phyloP scores from a whole-genome alignment of 2,888 invertebrate genomes.

The Melanophora roralis region DNA sequence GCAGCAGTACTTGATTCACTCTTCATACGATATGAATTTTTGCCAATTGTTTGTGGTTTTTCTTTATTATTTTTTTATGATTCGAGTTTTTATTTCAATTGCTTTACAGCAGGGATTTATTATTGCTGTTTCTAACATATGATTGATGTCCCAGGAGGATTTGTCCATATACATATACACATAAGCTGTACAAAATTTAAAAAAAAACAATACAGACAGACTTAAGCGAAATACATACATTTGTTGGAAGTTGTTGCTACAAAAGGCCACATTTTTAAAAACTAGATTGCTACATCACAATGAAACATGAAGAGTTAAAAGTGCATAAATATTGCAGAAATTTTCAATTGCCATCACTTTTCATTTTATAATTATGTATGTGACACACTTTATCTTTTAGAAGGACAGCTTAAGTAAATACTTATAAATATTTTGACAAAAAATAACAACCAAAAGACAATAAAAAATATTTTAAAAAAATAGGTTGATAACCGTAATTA shows the following conservation, averaged over 20 bases:
- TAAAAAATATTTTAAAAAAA: too few species aligned
- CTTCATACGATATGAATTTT: slow-evolving; percentile 3
- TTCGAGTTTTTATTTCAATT: not conserved
- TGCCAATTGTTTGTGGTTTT: slow-evolving; percentile 22
- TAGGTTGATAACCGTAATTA: too few species aligned
- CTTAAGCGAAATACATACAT: not conserved
- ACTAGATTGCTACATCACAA: not conserved
- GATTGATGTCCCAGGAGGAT: slow-evolving; percentile 42
- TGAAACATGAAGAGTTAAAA: not conserved
- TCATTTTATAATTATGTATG: not conserved
- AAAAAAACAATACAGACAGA: not conserved
- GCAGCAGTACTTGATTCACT: not conserved
- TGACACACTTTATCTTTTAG: not conserved
- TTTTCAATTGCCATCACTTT: slow-evolving; percentile 22
- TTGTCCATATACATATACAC: slow-evolving; percentile 45
- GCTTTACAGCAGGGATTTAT: not conserved
- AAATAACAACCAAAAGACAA: too few species aligned
- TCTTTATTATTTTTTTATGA: not conserved
- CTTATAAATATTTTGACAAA: slow-evolving; percentile 1
- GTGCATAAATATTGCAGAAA: not conserved
- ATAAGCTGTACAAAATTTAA: not conserved
- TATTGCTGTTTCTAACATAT: slow-evolving; percentile 22
- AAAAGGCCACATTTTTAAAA: not conserved
- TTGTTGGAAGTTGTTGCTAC: too few species aligned
- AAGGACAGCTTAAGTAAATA: slow-evolving; percentile 31